phyloP scores from a whole-genome alignment of 2,113 vertebrate genomes.

The Anguilla japonica region DNA sequence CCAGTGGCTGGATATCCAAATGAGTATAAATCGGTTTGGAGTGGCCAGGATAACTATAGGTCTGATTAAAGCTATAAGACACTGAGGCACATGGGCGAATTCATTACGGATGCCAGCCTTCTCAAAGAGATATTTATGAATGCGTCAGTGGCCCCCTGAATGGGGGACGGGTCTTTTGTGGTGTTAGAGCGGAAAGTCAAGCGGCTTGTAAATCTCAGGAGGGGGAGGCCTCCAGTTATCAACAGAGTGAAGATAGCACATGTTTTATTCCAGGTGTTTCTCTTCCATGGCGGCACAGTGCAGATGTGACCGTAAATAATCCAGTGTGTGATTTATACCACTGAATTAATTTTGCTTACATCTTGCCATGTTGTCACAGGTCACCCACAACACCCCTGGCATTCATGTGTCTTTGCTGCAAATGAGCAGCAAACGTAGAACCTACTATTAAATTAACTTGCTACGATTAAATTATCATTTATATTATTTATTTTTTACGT shows the following conservation, averaged over 20 bases:
- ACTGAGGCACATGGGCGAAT: constrained; percentile 24
- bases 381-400: no score
- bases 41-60: constrained; percentile 2
- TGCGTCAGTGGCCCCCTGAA: constrained; percentile 23
- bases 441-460: no score
- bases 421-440: no score
- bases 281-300: constrained; percentile 20
- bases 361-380: no score
- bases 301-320: constrained; percentile 10
- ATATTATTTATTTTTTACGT: no score
- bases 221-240: background rate
- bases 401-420: no score
- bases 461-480: no score
- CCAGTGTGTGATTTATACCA: constrained; percentile 8
- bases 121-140: constrained; percentile 42
- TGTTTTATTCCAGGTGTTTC: constrained; percentile 20
- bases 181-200: constrained; percentile 10
- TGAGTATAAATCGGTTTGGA: constrained; percentile 33
- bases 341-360: background rate
- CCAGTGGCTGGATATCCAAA: constrained; percentile 21
- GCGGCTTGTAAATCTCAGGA: constrained; percentile 29
- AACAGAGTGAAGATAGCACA: constrained; percentile 6
- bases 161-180: constrained; percentile 17
- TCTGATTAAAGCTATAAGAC: constrained; percentile 32
- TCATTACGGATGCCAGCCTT: constrained; percentile 25